Conservation (phyloP, 1,140 invertebrate species). For the Chlorops oryzae region DNA sequence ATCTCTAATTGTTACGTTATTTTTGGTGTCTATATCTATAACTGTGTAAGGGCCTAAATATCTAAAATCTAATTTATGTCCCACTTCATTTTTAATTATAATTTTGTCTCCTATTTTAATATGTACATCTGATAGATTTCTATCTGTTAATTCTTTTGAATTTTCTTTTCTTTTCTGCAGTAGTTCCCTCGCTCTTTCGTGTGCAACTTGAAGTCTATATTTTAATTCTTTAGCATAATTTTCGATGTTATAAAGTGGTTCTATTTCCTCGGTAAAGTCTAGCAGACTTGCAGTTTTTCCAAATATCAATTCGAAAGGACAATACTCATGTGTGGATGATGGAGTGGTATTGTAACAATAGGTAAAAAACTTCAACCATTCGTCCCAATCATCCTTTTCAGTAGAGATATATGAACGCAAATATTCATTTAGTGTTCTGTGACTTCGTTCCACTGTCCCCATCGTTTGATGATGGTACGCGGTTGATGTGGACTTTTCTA, state of each 20-base stretch:
- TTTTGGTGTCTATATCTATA: background rate
- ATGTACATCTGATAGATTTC: background rate
- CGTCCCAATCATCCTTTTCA: too few relatives aligned
- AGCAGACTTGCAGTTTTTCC: background rate
- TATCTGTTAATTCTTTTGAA: too few relatives aligned
- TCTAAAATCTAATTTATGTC: background rate
- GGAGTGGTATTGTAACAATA: too few relatives aligned
- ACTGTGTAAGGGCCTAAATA: background rate
- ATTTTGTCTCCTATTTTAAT: too few relatives aligned
- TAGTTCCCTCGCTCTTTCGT: background rate
- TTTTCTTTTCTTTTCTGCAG: background rate
- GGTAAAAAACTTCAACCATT: background rate
- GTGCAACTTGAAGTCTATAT: slow-evolving; percentile 6
- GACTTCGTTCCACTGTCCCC: too few relatives aligned
- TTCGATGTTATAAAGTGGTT: slow-evolving; percentile 1
- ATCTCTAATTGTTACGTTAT: background rate
- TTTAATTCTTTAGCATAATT: slow-evolving; percentile 10
- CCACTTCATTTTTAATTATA: too few relatives aligned
- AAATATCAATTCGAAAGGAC: slow-evolving; percentile 7
- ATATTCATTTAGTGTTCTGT: too few relatives aligned
- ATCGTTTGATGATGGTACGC: slow-evolving; percentile 9
- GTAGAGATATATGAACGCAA: too few relatives aligned
- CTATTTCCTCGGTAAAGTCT: background rate
- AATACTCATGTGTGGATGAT: background rate
- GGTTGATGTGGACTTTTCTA: slow-evolving; percentile 2